Evolutionary conservation across 2,113 vertebrate species (phyloP).

Genomic region (Pluvianellus socialis): DNA sequence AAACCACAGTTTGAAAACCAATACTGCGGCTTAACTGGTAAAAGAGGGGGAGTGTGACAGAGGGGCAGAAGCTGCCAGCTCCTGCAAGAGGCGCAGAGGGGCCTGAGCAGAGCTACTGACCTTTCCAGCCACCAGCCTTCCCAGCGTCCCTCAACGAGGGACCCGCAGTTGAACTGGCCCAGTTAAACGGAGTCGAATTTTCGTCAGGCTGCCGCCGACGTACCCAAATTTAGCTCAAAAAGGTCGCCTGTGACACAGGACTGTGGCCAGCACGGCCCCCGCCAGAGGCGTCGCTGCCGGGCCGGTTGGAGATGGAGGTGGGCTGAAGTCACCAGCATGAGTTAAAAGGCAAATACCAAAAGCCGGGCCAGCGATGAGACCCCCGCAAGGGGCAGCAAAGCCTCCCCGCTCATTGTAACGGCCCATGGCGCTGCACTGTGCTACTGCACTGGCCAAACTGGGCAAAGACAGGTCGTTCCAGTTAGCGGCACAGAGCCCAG

Average conservation of each 20-base stretch:
- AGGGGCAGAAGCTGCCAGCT: not conserved
- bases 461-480: not conserved
- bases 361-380: not conserved
- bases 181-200: not conserved
- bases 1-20: not conserved
- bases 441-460: not conserved
- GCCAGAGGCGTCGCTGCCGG: not conserved
- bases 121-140: not conserved
- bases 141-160: not conserved
- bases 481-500: too few relatives aligned
- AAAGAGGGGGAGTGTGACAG: not conserved
- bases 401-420: not conserved
- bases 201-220: not conserved
- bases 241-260: not conserved
- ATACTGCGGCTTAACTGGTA: not conserved
- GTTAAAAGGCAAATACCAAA: not conserved
- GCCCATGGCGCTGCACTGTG: not conserved
- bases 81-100: not conserved
- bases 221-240: not conserved
- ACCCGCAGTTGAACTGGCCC: not conserved
- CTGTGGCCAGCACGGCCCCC: too few relatives aligned
- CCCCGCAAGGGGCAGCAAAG: not conserved
- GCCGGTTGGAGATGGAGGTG: fast-evolving
- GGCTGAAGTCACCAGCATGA: fast-evolving
- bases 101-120: not conserved